Evolutionary conservation across 2,797 vertebrate species (phyloP).

Genomic region (Smutsia gigantea): DNA sequence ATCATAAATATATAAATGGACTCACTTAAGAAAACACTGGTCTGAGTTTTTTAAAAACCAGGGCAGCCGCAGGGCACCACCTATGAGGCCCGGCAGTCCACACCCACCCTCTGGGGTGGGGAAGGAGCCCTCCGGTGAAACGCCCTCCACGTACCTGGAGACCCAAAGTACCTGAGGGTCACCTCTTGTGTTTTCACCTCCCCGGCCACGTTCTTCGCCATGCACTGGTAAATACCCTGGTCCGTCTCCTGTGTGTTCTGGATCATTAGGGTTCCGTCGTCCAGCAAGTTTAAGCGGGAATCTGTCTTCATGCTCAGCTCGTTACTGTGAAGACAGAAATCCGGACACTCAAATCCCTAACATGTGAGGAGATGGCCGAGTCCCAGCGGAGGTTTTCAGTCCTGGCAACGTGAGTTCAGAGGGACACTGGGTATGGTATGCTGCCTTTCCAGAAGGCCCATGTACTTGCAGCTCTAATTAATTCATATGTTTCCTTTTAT

Average conservation of each 20-base stretch:
- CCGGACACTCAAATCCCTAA: conserved; percentile 53
- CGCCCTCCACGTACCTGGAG: conserved; percentile 91
- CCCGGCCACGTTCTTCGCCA: conserved; percentile 98
- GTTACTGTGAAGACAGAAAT: conserved; percentile 89
- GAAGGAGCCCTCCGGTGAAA: neutral
- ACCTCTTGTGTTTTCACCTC: conserved; percentile 98
- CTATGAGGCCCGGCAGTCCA: neutral
- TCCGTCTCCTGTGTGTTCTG: conserved; percentile 96
- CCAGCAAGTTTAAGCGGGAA: conserved; percentile 95
- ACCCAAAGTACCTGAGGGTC: conserved; percentile 96
- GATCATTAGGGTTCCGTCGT: conserved; percentile 98
- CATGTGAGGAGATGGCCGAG: neutral
- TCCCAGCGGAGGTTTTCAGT: fast-evolving
- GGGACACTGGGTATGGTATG: no score
- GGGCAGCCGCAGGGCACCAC: neutral
- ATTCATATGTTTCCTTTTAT: fast-evolving
- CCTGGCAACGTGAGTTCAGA: fast-evolving
- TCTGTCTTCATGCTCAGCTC: conserved; percentile 98
- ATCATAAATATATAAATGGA: no score
- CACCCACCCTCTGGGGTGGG: neutral
- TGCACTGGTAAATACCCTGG: conserved; percentile 98
- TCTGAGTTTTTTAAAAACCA: neutral
- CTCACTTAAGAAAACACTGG: neutral
- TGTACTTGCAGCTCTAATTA: fast-evolving
- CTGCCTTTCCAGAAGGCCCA: neutral